phyloP scores from a whole-genome alignment of 1,140 invertebrate genomes.

The Ectropis grisescens region DNA sequence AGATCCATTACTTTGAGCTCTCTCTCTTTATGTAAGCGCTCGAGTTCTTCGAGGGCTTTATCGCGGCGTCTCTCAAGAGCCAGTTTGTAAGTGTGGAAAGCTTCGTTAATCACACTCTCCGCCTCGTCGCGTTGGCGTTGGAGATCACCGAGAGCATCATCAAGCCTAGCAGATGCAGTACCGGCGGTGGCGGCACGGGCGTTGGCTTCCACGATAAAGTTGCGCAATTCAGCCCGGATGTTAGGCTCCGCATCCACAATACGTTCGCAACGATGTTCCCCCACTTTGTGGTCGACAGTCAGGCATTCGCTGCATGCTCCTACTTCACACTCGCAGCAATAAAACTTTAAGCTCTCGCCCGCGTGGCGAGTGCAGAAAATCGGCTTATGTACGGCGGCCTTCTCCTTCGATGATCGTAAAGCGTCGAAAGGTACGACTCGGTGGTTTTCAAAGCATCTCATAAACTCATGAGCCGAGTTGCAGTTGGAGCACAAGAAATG shows the following conservation, averaged over 20 bases:
- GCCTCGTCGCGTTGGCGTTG: constrained; percentile 89
- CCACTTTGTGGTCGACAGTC: constrained; percentile 82
- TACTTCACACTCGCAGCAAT: constrained; percentile 86
- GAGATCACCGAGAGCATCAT: constrained; percentile 85
- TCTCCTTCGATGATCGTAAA: constrained; percentile 82
- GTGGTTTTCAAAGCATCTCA: constrained; percentile 95
- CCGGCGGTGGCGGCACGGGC: constrained; percentile 81
- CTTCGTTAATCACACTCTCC: constrained; percentile 87
- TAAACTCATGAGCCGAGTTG: constrained; percentile 93
- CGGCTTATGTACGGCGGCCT: constrained; percentile 84
- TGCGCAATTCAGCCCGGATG: constrained; percentile 81
- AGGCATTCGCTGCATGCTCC: constrained; percentile 88
- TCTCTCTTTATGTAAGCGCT: constrained; percentile 84
- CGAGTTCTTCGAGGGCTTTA: constrained; percentile 80
- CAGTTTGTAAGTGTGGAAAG: constrained; percentile 86
- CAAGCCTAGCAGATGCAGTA: constrained; percentile 78
- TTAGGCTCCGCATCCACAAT: constrained; percentile 81
- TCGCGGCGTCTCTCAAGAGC: constrained; percentile 85
- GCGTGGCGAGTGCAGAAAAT: constrained; percentile 83
- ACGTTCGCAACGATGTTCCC: constrained; percentile 84
- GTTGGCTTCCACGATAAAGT: constrained; percentile 79
- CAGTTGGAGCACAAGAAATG: constrained; percentile 94
- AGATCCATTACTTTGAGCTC: constrained; percentile 91
- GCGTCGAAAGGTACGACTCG: constrained; percentile 90
- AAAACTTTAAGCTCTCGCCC: constrained; percentile 84